Conservation (phyloP, 2,797 vertebrate species). For the Arctocebus calabarensis region DNA sequence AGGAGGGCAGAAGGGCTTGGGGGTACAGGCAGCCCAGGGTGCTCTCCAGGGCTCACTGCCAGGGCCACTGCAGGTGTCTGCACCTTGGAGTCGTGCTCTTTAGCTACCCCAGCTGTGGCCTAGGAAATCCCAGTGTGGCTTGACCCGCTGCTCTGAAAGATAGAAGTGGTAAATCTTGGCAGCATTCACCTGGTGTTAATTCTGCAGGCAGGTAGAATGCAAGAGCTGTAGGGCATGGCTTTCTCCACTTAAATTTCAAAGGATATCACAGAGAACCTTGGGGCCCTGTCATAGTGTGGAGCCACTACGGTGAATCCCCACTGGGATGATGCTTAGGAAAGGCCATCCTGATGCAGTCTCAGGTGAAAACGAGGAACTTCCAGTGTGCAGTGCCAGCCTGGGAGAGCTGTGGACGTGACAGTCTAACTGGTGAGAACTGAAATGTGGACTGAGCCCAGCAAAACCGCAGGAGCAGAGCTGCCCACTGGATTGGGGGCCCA, state of each 20-base stretch:
- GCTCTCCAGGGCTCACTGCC: not conserved
- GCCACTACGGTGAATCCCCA: not conserved
- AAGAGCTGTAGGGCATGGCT: not conserved
- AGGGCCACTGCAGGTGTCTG: not conserved
- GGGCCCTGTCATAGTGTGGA: not conserved
- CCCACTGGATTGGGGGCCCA: not conserved
- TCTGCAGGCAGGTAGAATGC: not conserved
- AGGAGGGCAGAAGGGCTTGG: not conserved
- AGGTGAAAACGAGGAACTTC: no score
- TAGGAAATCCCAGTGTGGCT: not conserved
- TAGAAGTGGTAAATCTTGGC: not conserved
- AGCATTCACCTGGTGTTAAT: not conserved
- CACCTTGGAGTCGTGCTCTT: not conserved
- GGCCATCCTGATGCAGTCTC: no score
- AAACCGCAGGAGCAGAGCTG: not conserved
- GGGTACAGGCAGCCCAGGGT: not conserved
- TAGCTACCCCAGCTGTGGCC: not conserved
- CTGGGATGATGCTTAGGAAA: no score
- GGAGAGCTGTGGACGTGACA: not conserved
- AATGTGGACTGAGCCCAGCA: not conserved
- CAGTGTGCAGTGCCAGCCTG: not conserved
- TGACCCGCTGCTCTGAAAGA: not conserved
- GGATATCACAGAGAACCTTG: not conserved
- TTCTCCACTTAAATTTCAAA: not conserved
- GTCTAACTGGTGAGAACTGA: not conserved